Conservation (phyloP, 2,888 invertebrate genomes). For the Steromphala cineraria region DNA sequence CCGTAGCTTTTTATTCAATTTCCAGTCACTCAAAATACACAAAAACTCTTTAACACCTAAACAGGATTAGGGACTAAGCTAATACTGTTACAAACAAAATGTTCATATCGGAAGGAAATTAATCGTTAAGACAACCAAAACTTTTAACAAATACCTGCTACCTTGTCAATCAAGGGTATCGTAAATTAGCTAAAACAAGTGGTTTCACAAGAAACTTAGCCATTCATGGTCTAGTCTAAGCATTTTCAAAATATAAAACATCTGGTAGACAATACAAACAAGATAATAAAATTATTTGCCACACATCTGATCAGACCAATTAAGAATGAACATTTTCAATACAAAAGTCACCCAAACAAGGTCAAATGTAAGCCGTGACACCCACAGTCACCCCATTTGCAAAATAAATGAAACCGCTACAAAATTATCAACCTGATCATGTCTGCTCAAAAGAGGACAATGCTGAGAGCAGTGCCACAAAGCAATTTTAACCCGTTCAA, state of each 20-base stretch:
- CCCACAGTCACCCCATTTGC: not conserved
- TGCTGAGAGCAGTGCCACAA: too few relatives aligned
- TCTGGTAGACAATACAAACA: constrained; percentile 2
- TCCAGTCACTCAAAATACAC: too few relatives aligned
- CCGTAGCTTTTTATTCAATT: too few relatives aligned
- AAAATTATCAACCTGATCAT: too few relatives aligned
- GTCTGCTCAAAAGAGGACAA: too few relatives aligned
- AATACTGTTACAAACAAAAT: not conserved
- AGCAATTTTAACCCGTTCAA: too few relatives aligned
- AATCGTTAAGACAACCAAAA: not conserved
- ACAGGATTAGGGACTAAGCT: not conserved
- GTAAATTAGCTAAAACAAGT: not conserved
- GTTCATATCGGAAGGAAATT: not conserved
- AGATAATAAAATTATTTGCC: constrained; percentile 1
- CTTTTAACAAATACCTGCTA: not conserved
- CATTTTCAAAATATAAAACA: constrained; percentile 6
- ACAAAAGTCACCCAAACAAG: not conserved
- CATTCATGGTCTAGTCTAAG: not conserved
- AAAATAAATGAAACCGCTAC: too few relatives aligned
- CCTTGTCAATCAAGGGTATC: not conserved
- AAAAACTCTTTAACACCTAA: too few relatives aligned
- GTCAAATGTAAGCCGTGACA: not conserved
- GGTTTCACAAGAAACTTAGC: not conserved
- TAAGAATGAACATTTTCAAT: not conserved
- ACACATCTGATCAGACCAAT: not conserved